Conservation (phyloP, 2,888 invertebrate genomes). For the Nesidiocoris tenuis region DNA sequence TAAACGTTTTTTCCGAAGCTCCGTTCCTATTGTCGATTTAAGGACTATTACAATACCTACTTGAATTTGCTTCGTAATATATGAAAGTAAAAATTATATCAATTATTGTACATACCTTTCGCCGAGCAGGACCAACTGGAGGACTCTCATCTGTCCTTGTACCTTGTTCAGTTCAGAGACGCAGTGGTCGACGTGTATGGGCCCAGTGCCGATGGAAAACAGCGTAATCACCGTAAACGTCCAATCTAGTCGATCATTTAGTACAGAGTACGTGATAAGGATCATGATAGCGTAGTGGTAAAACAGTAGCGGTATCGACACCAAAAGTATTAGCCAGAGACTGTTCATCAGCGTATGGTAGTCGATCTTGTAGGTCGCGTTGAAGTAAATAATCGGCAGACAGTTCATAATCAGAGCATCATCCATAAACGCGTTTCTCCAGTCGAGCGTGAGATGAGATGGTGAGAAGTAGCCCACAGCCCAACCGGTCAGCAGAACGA, state of each 20-base stretch:
- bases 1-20: no score
- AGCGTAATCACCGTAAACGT: slow-evolving; percentile 2
- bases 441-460: background rate
- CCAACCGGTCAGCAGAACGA: slow-evolving; percentile 26
- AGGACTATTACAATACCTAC: no score
- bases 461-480: background rate
- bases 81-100: no score
- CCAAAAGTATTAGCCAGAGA: slow-evolving; percentile 17
- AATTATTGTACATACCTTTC: slow-evolving; percentile 16
- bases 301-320: slow-evolving; percentile 9
- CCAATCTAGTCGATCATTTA: slow-evolving; percentile 19
- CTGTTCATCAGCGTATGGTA: slow-evolving; percentile 31
- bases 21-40: no score
- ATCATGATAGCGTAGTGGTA: slow-evolving; percentile 21
- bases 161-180: slow-evolving; percentile 19
- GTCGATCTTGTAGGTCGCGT: slow-evolving; percentile 9
- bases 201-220: background rate
- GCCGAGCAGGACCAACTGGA: slow-evolving; percentile 23
- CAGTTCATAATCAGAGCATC: background rate
- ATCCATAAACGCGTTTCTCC: background rate
- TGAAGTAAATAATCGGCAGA: slow-evolving; percentile 17
- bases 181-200: slow-evolving; percentile 34
- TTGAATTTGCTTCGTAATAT: no score
- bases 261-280: slow-evolving; percentile 11
- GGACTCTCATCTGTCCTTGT: slow-evolving; percentile 31